Percentiles rank a stretch among this genome's conserved stretches.
phyloP scores from a whole-genome alignment of 2,113 vertebrate genomes.

The Lophotis ruficrista region DNA sequence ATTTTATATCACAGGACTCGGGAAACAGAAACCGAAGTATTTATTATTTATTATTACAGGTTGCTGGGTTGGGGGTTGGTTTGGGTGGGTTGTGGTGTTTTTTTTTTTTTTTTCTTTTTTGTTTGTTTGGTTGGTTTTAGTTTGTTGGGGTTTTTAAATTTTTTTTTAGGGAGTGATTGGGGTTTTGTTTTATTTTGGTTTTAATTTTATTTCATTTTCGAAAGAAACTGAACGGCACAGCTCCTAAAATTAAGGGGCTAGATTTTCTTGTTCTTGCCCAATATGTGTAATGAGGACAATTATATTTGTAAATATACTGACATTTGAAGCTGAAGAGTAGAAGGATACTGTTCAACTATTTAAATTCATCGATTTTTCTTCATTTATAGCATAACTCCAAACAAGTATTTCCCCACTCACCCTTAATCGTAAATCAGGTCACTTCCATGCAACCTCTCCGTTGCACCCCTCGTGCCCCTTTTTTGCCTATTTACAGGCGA shows the following conservation, averaged over 20 bases:
- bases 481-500: background rate
- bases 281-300: background rate
- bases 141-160: background rate
- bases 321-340: background rate
- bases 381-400: background rate
- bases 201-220: background rate
- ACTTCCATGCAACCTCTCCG: fast-evolving
- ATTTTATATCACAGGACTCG: fast-evolving
- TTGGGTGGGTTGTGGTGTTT: background rate
- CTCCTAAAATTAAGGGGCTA: background rate
- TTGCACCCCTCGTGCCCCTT: fast-evolving
- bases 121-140: background rate
- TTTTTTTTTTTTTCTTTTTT: background rate
- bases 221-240: background rate
- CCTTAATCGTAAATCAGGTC: background rate
- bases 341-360: background rate
- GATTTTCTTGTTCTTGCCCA: background rate
- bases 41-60: background rate
- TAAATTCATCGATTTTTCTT: fast-evolving
- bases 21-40: background rate
- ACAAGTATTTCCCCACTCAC: fast-evolving
- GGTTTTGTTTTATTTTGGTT: background rate
- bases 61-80: too few relatives aligned
- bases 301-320: background rate
- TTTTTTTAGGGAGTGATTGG: background rate